A percentile compares a stretch with the other conserved stretches of the same genome.
phyloP scores from a whole-genome alignment of 1,140 invertebrate species.

The Aphelinus certus region DNA sequence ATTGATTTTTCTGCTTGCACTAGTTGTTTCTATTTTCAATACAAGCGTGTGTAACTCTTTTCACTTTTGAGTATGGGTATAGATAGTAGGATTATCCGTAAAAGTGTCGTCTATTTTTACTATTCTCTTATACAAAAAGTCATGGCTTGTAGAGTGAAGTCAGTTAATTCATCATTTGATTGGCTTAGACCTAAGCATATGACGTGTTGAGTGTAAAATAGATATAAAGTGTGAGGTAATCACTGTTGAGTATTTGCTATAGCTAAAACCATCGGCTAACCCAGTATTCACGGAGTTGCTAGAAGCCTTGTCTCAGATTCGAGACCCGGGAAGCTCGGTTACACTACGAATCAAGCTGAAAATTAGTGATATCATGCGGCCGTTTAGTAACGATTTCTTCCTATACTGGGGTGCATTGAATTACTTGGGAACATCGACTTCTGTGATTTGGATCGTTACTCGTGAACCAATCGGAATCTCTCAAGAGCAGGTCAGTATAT shows the following conservation, averaged over 20 bases:
- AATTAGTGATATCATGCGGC: slow-evolving; percentile 65
- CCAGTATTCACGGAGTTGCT: slow-evolving; percentile 64
- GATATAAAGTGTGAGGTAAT: too few relatives aligned
- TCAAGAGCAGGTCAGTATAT: slow-evolving; percentile 41
- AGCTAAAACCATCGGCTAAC: slow-evolving; percentile 68
- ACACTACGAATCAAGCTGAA: slow-evolving; percentile 61
- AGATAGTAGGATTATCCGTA: too few relatives aligned
- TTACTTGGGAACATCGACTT: slow-evolving; percentile 14
- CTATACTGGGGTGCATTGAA: slow-evolving; percentile 72
- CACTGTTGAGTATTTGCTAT: background rate
- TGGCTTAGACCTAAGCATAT: too few relatives aligned
- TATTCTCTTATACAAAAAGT: too few relatives aligned
- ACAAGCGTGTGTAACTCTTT: too few relatives aligned
- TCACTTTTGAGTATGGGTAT: too few relatives aligned
- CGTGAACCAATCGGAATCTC: slow-evolving; percentile 51
- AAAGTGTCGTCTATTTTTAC: too few relatives aligned
- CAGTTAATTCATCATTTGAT: too few relatives aligned
- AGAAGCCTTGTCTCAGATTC: slow-evolving; percentile 63
- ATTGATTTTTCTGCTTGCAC: too few relatives aligned
- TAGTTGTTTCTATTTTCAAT: too few relatives aligned
- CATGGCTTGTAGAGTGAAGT: too few relatives aligned
- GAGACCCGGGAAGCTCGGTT: slow-evolving; percentile 63
- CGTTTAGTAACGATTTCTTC: slow-evolving; percentile 72
- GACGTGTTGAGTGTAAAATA: too few relatives aligned
- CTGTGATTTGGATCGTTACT: slow-evolving; percentile 47